Base-by-base conservation (phyloP, 2,113 vertebrate species). In the Anser brachyrhynchus region DNA sequence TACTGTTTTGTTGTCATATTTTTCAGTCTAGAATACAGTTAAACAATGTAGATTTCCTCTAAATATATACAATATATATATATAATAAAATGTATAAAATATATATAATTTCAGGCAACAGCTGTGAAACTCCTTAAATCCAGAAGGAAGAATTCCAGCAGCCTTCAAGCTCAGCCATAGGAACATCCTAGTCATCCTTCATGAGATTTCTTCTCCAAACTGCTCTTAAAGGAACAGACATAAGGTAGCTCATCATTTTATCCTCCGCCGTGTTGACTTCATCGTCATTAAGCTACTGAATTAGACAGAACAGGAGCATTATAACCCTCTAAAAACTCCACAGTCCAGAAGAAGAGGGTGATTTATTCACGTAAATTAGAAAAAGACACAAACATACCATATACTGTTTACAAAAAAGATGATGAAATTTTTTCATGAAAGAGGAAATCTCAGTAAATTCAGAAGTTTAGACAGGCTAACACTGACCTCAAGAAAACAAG, bases 131-230 rank as follows among this genome's bases (percentile, higher is more conserved):
- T 51, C 75, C 10, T 0, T 4, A 70, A 31, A 5, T 46, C 6
- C 23, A 62, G 26, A 66, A 86, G 21, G 26, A 76, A 85, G 26
- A 79, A 55, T 35, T 44, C 17, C 57, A 90, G 8, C 13, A 81
- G 19, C 8, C 19, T 72, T 79, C 43, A 67, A 59, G 37, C 0
- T 0, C 6, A 64, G 28, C 13, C 18, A 10, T 16, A 6, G 22
- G 25, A 87, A 55, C 20, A 41, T 22, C 13, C 54, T 3, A n/a
- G 4, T 51, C 16, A 10, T 19, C 1, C 18, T 67, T 78, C 31
- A 10, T 19, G 7, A 76, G 14, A 55, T 79, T 90, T 80, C 39
- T 66, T 84, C 10, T 17, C 10, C 22, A 59, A 1, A 15, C 2
- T 14, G 52, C 11, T 43, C 21, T 83, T 64, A 72, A 92, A 88